Evolutionary conservation across 2,113 vertebrate genomes (phyloP), one percentile per base, ranked within the genome.

Genomic region (Chroicocephalus ridibundus): DNA sequence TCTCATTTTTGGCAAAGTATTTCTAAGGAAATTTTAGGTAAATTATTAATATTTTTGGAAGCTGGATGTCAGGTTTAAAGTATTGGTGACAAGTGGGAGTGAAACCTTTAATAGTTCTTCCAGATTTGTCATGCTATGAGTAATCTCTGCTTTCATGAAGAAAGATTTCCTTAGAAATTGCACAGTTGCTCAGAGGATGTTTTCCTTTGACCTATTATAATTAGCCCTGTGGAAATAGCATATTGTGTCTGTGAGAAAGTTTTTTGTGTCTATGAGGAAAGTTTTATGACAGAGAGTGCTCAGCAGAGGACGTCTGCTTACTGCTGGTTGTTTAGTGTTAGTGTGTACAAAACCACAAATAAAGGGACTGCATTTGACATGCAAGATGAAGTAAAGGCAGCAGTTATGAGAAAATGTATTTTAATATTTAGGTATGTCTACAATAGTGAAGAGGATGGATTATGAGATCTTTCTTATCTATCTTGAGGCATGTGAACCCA

Each of bases 91-190:
- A 60, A 81, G 20, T 40, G 34, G 60, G 47, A 95, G 47, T 47
- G 24, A 94, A 93, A 62, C 6, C 15, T 75, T 82, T 71, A 69
- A 79, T 58, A 76, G 27, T 86, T 90, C 58, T 92, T 90, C 76
- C 64, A 93, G 82, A 77, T 93, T 64, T 90, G 61, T 93, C 62
- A 51, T 75, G 31, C n/a, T 92, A 24, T 93, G 94, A 90, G 55
- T 88, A 96, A 95, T 88, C 20, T 95, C 18, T 0, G 0, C 42
- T 94, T 93, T 54, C 64, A 75, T 0, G 0, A 47, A 60, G 7
- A 18, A 64, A 88, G 38, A 55, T 62, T 95, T 90, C 68, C 60
- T 93, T 83, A 83, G 86, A 97, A 92, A 70, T 86, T 64, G 15
- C 27, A 68, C 29, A 54, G 20, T 80, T 90, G 11, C 20, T 86